phyloP scores from a whole-genome alignment of 1,140 invertebrate species.

The Drosophila tani region DNA sequence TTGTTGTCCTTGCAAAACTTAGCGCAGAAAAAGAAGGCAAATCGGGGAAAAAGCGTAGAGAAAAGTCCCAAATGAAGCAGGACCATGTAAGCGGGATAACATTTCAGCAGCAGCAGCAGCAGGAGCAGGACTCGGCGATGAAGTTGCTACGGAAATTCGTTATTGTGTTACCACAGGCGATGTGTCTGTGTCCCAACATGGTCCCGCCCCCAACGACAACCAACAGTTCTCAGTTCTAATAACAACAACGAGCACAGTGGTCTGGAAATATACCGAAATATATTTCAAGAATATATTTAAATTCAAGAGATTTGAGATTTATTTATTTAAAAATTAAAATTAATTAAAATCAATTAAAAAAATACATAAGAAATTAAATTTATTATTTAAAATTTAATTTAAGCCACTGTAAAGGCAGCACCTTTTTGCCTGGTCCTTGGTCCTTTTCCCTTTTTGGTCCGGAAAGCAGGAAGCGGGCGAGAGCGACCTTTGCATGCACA shows the following conservation, averaged over 20 bases:
- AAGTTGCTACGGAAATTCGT: constrained; percentile 84
- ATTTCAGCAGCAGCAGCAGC: constrained; percentile 56
- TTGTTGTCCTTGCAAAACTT: constrained; percentile 23
- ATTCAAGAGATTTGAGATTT: no score
- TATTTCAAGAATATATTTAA: no score
- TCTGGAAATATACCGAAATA: not conserved
- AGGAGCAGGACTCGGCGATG: constrained; percentile 60
- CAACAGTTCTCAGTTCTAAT: constrained; percentile 60
- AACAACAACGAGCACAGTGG: constrained; percentile 56
- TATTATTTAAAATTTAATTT: no score
- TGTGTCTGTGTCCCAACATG: constrained; percentile 80
- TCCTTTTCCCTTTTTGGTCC: constrained; percentile 32
- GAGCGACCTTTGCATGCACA: constrained; percentile 77
- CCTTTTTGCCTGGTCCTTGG: constrained; percentile 47
- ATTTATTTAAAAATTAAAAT: no score
- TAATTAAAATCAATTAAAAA: no score
- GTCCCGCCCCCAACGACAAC: constrained; percentile 50
- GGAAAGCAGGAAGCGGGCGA: constrained; percentile 36
- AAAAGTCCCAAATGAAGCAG: constrained; percentile 60
- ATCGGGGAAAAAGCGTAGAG: constrained; percentile 38
- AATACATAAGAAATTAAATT: not conserved
- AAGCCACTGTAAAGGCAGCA: constrained; percentile 32
- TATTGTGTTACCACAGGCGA: constrained; percentile 84
- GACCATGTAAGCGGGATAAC: constrained; percentile 76
- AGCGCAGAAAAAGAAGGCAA: constrained; percentile 32